phyloP scores from a whole-genome alignment of 2,888 invertebrate species.

The Trichogramma evanescens region DNA sequence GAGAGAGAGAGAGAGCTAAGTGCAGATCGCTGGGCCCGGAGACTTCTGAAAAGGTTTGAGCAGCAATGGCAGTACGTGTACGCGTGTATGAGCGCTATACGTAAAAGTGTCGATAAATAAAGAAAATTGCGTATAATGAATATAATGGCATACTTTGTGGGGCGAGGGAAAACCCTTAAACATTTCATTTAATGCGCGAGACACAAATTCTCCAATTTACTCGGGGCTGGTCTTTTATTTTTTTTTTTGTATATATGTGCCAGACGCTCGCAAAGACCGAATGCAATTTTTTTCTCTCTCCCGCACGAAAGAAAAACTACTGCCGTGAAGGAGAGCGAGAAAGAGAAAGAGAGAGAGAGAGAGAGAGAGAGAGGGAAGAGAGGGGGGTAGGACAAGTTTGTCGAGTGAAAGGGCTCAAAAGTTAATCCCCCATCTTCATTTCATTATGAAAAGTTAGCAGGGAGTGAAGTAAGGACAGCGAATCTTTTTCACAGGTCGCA shows the following conservation, averaged over 20 bases:
- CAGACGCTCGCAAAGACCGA: too few species aligned
- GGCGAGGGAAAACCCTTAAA: too few species aligned
- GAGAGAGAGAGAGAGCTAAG: too few species aligned
- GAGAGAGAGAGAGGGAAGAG: not conserved
- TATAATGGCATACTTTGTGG: not conserved
- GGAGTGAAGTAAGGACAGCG: slow-evolving; percentile 2
- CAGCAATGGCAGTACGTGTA: slow-evolving; percentile 6
- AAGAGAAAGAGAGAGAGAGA: not conserved
- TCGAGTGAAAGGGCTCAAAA: slow-evolving; percentile 11
- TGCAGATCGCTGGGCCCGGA: not conserved
- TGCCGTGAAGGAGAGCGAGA: not conserved
- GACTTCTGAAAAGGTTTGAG: slow-evolving; percentile 4
- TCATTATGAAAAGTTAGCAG: slow-evolving; percentile 21
- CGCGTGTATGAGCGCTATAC: not conserved
- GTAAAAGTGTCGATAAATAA: slow-evolving; percentile 5
- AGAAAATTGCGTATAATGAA: slow-evolving; percentile 17
- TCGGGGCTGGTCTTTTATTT: too few species aligned
- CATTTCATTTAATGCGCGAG: too few species aligned
- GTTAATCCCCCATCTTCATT: slow-evolving; percentile 21
- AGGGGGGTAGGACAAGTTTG: not conserved
- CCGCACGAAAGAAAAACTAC: not conserved
- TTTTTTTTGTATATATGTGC: too few species aligned
- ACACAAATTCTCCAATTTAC: too few species aligned
- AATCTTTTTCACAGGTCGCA: slow-evolving; percentile 23
- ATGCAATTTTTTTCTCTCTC: slow-evolving; percentile 2